Percentiles rank a stretch among this genome's conserved stretches.
phyloP scores from a whole-genome alignment of 2,888 invertebrate genomes.

The Himalopsyche japonica region DNA sequence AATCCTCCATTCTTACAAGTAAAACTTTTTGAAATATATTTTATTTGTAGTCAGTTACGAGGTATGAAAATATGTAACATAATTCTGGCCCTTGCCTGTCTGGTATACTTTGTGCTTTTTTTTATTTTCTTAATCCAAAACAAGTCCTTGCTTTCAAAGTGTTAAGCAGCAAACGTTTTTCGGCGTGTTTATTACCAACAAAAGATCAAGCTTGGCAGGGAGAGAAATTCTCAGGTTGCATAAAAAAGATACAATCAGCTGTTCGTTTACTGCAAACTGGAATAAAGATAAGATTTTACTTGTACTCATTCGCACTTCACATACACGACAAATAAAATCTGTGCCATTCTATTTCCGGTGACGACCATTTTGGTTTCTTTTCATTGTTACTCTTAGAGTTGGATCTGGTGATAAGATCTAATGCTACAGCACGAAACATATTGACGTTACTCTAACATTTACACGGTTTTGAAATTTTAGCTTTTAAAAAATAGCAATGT shows the following conservation, averaged over 20 bases:
- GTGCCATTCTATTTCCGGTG: neutral
- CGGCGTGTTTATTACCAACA: neutral
- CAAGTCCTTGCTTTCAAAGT: neutral
- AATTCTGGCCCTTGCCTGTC: too few species aligned
- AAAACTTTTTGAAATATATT: too few species aligned
- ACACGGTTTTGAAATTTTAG: too few species aligned
- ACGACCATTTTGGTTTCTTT: neutral
- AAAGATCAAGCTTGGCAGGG: neutral
- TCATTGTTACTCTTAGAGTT: neutral
- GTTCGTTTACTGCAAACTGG: neutral
- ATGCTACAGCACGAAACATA: neutral
- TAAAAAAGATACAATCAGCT: neutral
- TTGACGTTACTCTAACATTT: too few species aligned
- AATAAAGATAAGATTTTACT: neutral
- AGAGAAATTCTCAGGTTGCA: neutral
- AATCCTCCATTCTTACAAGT: too few species aligned
- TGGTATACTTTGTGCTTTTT: neutral
- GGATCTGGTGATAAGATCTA: neutral
- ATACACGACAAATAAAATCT: neutral
- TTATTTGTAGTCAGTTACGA: too few species aligned
- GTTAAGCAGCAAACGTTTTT: neutral
- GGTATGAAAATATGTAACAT: too few species aligned
- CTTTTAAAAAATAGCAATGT: too few species aligned
- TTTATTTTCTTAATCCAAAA: neutral
- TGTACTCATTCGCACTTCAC: neutral